These are phyloP conservation scores for Volucella zonaria DNA, from an alignment of 2,888 invertebrate species.

Conservation along the genomic window DNA sequence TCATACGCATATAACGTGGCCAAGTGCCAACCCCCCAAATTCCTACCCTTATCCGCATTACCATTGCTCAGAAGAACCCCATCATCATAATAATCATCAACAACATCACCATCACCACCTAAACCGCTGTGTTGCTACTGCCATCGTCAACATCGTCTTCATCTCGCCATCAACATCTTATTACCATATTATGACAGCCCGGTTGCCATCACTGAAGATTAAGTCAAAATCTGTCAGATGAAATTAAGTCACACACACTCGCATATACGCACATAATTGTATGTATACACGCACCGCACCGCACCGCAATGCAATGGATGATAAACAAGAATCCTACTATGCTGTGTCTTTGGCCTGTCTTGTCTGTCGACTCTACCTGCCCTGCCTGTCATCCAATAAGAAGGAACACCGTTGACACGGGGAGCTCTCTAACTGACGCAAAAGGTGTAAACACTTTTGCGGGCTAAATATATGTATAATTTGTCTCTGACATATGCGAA, in stretches of 20 bases:
- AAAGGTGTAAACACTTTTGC: conserved; percentile 68
- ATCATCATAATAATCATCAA: conserved; percentile 56
- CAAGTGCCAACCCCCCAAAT: conserved; percentile 16
- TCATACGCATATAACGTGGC: conserved; percentile 57
- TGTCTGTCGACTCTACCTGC: neutral
- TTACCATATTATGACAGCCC: conserved; percentile 68
- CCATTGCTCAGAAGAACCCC: conserved; percentile 8
- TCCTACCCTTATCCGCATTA: neutral
- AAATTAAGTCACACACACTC: conserved; percentile 63
- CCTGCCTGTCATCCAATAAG: conserved; percentile 20
- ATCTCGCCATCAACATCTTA: conserved; percentile 70
- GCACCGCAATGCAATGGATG: conserved; percentile 54
- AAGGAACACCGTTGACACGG: conserved; percentile 15
- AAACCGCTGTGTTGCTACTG: conserved; percentile 47
- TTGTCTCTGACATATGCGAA: conserved; percentile 71
- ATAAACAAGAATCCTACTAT: conserved; percentile 44
- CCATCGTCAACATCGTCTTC: conserved; percentile 64
- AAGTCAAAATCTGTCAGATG: conserved; percentile 71
- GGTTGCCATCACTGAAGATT: conserved; percentile 66
- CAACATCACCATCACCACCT: conserved; percentile 43
- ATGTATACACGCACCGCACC: conserved; percentile 28
- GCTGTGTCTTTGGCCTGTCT: too few relatives aligned
- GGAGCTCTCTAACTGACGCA: conserved; percentile 21
- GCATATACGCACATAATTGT: conserved; percentile 12
- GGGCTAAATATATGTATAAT: conserved; percentile 60